Conservation (phyloP, 2,797 vertebrate genomes). For the Lithobates pipiens region DNA sequence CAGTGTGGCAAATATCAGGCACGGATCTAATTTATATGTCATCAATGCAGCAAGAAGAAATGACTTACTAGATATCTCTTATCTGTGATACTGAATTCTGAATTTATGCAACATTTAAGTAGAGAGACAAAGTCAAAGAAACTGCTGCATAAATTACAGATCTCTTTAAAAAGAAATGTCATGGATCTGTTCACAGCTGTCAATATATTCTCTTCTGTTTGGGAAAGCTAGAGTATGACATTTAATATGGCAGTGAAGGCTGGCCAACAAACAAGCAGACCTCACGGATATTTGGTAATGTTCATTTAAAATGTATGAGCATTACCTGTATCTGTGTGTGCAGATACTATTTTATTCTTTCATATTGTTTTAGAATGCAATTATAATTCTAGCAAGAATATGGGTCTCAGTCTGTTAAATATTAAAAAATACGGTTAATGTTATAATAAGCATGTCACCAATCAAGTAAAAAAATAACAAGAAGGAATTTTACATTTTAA, state of each 20-base stretch:
- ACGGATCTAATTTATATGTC: not conserved
- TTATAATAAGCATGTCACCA: too few species aligned
- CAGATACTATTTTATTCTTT: too few species aligned
- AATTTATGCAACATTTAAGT: constrained; percentile 23
- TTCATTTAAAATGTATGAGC: not conserved
- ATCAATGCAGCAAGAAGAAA: not conserved
- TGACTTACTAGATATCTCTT: not conserved
- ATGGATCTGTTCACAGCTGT: not conserved
- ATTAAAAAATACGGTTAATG: too few species aligned
- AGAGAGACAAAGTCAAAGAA: not conserved
- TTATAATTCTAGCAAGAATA: too few species aligned
- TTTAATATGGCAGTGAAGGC: constrained; percentile 7
- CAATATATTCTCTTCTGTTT: constrained; percentile 3
- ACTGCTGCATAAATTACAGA: constrained; percentile 6
- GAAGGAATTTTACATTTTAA: too few species aligned
- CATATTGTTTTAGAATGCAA: too few species aligned
- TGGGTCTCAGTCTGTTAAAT: too few species aligned
- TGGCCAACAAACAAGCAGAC: not conserved
- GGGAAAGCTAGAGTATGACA: not conserved
- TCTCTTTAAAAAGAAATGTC: not conserved
- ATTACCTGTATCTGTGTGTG: not conserved
- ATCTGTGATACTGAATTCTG: not conserved
- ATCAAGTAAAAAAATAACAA: too few species aligned
- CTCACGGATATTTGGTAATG: not conserved
- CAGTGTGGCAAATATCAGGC: not conserved